Conservation (phyloP, 2,888 invertebrate genomes). For the Resseliella maxima region DNA sequence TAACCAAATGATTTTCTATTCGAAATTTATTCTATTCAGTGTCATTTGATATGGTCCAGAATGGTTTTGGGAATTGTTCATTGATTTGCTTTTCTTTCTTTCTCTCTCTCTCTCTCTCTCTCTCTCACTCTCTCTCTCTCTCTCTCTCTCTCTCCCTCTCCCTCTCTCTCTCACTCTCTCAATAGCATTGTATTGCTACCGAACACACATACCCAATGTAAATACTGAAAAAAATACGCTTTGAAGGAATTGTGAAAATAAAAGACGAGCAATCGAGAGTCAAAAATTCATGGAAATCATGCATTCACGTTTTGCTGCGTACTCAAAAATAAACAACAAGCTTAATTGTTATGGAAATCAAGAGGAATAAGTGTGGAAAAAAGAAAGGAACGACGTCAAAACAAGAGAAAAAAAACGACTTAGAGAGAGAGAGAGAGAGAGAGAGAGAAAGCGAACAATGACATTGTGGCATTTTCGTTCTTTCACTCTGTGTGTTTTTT, state of each 20-base stretch:
- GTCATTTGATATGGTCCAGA: conserved; percentile 19
- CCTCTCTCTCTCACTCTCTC: too few species aligned
- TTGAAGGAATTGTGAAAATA: background rate
- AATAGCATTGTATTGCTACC: background rate
- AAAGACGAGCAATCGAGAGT: background rate
- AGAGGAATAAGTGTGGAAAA: background rate
- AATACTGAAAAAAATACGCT: too few species aligned
- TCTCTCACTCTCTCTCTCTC: too few species aligned
- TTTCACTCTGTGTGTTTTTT: background rate
- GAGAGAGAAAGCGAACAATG: too few species aligned
- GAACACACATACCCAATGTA: background rate
- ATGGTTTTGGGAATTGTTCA: background rate
- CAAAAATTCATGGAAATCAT: background rate
- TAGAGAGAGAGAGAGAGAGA: too few species aligned
- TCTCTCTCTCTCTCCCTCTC: too few species aligned
- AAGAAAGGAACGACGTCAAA: background rate
- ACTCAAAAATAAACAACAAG: background rate
- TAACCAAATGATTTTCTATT: background rate
- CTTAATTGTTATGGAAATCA: conserved; percentile 43
- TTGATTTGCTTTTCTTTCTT: background rate
- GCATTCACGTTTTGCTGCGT: background rate
- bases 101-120: too few species aligned
- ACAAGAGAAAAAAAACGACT: background rate
- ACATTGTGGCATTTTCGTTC: background rate
- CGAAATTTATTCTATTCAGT: background rate